Conservation (phyloP, 2,113 vertebrate species). For the Garra rufa region DNA sequence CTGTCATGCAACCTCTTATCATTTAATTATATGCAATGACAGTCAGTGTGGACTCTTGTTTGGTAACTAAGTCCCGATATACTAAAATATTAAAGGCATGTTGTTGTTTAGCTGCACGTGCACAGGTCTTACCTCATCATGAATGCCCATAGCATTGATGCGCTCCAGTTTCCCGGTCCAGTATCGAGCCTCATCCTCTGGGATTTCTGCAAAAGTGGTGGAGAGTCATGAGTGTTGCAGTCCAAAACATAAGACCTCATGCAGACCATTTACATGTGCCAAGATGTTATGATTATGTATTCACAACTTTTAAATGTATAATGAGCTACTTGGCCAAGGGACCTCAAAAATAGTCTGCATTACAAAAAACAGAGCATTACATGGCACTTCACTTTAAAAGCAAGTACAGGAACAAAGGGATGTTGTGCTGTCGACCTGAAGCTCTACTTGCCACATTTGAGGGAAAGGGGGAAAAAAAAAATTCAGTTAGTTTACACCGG, state of each 20-base stretch:
- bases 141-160: constrained; percentile 85
- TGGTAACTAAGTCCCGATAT: neutral
- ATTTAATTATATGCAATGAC: neutral
- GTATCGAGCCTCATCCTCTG: constrained; percentile 96
- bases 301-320: constrained; percentile 56
- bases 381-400: constrained; percentile 12
- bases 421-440: neutral
- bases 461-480: neutral
- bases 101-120: neutral
- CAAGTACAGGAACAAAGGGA: neutral
- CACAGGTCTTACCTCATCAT: constrained; percentile 81
- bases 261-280: neutral
- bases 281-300: constrained; percentile 40
- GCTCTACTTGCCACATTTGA: neutral
- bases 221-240: neutral
- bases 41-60: neutral
- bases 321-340: constrained; percentile 40
- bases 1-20: neutral
- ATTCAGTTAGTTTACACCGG: neutral
- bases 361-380: neutral
- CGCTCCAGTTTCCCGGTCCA: constrained; percentile 92
- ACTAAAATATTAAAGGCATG: constrained; percentile 12
- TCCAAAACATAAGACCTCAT: constrained; percentile 4
- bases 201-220: constrained; percentile 84
- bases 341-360: constrained; percentile 27